A percentile compares a stretch with the other conserved stretches of the same genome.
phyloP scores from a whole-genome alignment of 2,888 invertebrate species.

The Zaprionus bogoriensis region DNA sequence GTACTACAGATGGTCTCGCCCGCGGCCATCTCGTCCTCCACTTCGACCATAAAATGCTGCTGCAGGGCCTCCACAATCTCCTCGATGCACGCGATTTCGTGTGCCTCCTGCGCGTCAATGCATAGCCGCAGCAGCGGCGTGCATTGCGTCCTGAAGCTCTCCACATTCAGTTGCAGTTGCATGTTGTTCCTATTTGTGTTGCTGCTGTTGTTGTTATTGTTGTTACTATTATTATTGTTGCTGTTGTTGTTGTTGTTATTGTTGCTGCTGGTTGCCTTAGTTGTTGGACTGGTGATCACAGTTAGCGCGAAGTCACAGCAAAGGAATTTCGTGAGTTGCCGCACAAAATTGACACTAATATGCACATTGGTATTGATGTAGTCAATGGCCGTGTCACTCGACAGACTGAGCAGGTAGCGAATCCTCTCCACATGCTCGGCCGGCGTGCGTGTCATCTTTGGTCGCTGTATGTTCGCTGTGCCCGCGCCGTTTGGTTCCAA shows the following conservation, averaged over 20 bases:
- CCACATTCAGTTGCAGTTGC: constrained; percentile 56
- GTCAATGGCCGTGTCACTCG: constrained; percentile 79
- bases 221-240: constrained; percentile 27
- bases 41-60: constrained; percentile 54
- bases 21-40: constrained; percentile 62
- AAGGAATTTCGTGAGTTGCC: constrained; percentile 78
- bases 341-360: constrained; percentile 76
- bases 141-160: constrained; percentile 70
- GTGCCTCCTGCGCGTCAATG: constrained; percentile 74
- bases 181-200: constrained; percentile 15
- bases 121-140: constrained; percentile 76
- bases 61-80: constrained; percentile 71
- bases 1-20: constrained; percentile 71
- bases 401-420: constrained; percentile 65
- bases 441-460: constrained; percentile 41
- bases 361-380: constrained; percentile 81
- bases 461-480: constrained; percentile 27
- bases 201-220: too few relatives aligned
- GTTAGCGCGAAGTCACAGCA: constrained; percentile 80
- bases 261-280: constrained; percentile 19
- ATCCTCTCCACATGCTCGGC: constrained; percentile 76
- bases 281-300: constrained; percentile 50
- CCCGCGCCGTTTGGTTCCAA: constrained; percentile 58
- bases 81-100: constrained; percentile 78
- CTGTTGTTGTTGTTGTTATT: constrained; percentile 26